Conservation (phyloP, 2,113 vertebrate genomes). For the Benitochromis conjunctus region DNA sequence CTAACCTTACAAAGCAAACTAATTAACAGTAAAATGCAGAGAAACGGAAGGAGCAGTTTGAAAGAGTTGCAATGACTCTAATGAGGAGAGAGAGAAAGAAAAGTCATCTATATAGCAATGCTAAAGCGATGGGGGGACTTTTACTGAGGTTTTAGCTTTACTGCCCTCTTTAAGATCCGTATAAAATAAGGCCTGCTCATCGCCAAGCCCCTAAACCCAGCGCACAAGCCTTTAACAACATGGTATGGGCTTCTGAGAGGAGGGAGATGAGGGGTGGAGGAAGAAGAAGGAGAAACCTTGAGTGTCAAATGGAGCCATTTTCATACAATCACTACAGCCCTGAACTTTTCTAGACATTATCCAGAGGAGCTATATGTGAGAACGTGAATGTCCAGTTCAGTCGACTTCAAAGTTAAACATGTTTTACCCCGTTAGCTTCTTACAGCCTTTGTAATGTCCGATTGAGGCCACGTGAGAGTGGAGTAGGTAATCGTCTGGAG, state of each 20-base stretch:
- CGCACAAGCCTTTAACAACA: constrained; percentile 63
- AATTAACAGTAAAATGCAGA: constrained; percentile 84
- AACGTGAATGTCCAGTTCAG: background rate
- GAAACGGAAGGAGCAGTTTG: constrained; percentile 85
- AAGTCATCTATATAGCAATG: constrained; percentile 12
- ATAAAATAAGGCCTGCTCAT: constrained; percentile 72
- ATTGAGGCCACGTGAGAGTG: background rate
- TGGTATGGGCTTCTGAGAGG: constrained; percentile 45
- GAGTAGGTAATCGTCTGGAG: background rate
- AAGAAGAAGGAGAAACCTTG: constrained; percentile 12
- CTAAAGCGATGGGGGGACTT: constrained; percentile 31
- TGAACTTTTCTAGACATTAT: background rate
- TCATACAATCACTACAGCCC: background rate
- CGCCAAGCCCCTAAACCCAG: constrained; percentile 60
- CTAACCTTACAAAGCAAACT: constrained; percentile 95
- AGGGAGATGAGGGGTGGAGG: constrained; percentile 40
- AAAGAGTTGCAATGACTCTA: constrained; percentile 85
- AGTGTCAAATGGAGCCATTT: constrained; percentile 6
- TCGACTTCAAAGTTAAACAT: background rate
- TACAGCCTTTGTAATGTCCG: background rate
- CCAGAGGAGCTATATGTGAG: background rate
- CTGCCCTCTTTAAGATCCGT: constrained; percentile 67
- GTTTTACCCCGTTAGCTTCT: background rate
- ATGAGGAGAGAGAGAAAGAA: constrained; percentile 62
- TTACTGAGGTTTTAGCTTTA: constrained; percentile 69